Base-by-base conservation (phyloP, 2,113 vertebrate species). In the Megaleporinus macrocephalus region DNA sequence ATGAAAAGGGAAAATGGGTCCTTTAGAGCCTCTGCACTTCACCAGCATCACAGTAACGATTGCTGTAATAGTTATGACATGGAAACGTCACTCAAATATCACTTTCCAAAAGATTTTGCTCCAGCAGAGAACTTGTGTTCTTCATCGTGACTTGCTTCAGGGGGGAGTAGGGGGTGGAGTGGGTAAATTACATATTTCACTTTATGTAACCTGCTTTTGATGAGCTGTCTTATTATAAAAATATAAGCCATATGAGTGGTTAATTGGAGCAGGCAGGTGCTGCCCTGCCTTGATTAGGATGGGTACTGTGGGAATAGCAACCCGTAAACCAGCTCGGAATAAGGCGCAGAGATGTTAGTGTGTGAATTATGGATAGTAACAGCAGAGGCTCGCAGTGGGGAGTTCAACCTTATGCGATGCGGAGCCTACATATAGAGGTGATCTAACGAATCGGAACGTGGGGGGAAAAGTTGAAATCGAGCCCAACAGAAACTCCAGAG, bases 381-480 rank as follows among this genome's bases (percentile, higher is more conserved):
- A 70, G 66, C 59, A 16, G 18, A 53, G 47, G 29, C 57, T 73
- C 79, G 65, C 57, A 80, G 24, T 75, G 27, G 53, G 73, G 71
- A 81, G 73, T 27, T 27, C 24, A 68, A 24, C 9, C 22, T 70
- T 44, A 70, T 70, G 26, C 20, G 22, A 44, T 70, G 33, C 66
- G 20, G 7, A 44, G 33, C 57, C 22, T 70, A 70, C 66, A 70
- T 70, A 22, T 44, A 36, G 66, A 22, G 66, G 33, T 70, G 66
- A 36, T 70, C 66, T 44, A 24, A 70, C 9, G 20, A 44, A 71
- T 83, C 81, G 69, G 59, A 59, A 53, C 41, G 44, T 70, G 49
- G 76, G 76, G 41, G 69, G 41, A 36, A 59, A 77, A 53, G 74
- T 77, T 71, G 69, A 77, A 71, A 76, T 76, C 73, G 59, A 70